Conservation (phyloP, 2,888 invertebrate species). For the Sarcophaga variegata region DNA sequence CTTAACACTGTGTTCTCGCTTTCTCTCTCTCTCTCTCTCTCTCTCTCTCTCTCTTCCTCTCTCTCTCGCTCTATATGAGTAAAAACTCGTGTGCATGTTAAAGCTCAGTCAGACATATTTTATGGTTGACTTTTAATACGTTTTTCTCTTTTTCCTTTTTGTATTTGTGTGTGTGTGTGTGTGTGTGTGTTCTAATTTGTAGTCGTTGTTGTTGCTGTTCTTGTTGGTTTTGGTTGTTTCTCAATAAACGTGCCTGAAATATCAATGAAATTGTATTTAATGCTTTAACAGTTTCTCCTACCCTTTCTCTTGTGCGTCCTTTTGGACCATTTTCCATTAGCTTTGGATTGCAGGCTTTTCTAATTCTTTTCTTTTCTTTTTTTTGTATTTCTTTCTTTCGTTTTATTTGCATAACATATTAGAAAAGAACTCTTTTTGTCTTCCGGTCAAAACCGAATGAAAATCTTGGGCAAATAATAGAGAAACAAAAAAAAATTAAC, state of each 20-base stretch:
- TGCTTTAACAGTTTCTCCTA: background rate
- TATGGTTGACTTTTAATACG: slow-evolving; percentile 19
- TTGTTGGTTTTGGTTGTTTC: background rate
- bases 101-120: slow-evolving; percentile 44
- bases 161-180: too few relatives aligned
- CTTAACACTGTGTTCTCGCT: too few relatives aligned
- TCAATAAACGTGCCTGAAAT: slow-evolving; percentile 60
- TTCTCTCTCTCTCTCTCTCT: too few relatives aligned
- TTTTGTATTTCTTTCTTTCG: slow-evolving; percentile 5
- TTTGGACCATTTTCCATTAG: background rate
- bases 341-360: background rate
- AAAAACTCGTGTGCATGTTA: slow-evolving; percentile 9
- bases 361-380: background rate
- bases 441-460: slow-evolving; percentile 6
- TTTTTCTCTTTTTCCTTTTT: background rate
- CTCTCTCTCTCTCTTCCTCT: too few relatives aligned
- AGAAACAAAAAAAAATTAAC: too few relatives aligned
- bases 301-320: background rate
- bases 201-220: background rate
- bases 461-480: too few relatives aligned
- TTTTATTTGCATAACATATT: background rate
- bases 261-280: slow-evolving; percentile 43
- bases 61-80: too few relatives aligned
- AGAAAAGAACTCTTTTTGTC: background rate
- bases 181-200: background rate